A percentile compares a stretch with the other conserved stretches of the same genome.
These are phyloP conservation scores for Drosophila lacicola DNA, from an alignment of 2,888 invertebrate genomes.

Conservation along the genomic window DNA sequence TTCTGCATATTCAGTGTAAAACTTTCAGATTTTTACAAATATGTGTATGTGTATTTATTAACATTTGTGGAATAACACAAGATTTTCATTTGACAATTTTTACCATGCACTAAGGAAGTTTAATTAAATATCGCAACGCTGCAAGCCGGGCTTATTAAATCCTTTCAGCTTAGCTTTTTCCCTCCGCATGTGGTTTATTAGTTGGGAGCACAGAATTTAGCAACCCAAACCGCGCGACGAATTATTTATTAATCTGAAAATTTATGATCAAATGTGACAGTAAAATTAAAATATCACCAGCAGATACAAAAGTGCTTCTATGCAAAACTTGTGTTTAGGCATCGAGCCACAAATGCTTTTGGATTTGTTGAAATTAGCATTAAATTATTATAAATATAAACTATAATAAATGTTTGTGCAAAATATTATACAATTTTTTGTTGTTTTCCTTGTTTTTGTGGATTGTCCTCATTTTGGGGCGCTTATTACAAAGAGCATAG, in stretches of 20 bases:
- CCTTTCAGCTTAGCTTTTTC: no score
- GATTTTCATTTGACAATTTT: neutral
- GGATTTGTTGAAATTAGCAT: conserved; percentile 81
- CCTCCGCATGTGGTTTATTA: no score
- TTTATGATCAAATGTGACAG: conserved; percentile 83
- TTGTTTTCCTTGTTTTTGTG: conserved; percentile 11
- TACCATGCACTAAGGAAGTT: neutral
- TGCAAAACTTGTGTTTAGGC: conserved; percentile 44
- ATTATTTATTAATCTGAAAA: conserved; percentile 77
- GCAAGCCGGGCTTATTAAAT: no score
- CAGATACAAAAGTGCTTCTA: conserved; percentile 59
- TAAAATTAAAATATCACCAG: conserved; percentile 82
- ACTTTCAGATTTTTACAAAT: neutral
- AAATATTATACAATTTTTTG: conserved; percentile 66
- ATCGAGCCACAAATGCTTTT: conserved; percentile 37
- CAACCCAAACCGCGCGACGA: conserved; percentile 27
- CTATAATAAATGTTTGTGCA: conserved; percentile 74
- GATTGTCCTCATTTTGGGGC: conserved; percentile 41
- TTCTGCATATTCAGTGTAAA: conserved; percentile 1
- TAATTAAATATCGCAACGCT: no score
- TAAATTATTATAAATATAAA: conserved; percentile 78
- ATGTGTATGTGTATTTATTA: neutral
- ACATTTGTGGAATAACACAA: neutral
- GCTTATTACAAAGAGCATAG: conserved; percentile 60
- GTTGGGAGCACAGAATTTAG: conserved; percentile 9